Conservation (phyloP, 2,888 invertebrate species). For the Eupithecia abbreviata region DNA sequence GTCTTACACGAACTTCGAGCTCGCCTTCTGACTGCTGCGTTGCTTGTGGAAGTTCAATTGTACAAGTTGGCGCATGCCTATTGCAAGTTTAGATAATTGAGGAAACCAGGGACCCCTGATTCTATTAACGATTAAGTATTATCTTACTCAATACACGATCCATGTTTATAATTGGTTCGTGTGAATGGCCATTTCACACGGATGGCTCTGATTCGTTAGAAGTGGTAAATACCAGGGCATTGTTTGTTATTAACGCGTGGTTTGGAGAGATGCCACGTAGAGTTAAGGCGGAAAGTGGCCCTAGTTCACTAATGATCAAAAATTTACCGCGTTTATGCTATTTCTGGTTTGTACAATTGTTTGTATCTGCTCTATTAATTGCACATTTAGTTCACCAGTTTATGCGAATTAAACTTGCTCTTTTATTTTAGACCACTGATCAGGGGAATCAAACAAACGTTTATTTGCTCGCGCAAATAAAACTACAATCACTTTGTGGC, state of each 20-base stretch:
- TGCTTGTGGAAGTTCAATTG: slow-evolving; percentile 34
- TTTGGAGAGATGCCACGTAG: background rate
- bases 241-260: background rate
- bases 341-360: too few relatives aligned
- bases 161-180: slow-evolving; percentile 29
- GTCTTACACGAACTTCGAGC: slow-evolving; percentile 25
- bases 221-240: slow-evolving; percentile 3
- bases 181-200: slow-evolving; percentile 23
- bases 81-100: slow-evolving; percentile 46
- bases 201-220: slow-evolving; percentile 12
- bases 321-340: background rate
- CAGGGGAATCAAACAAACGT: slow-evolving; percentile 18
- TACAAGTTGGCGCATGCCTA: slow-evolving; percentile 48
- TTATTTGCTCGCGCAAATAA: slow-evolving; percentile 12
- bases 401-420: background rate
- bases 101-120: slow-evolving; percentile 51
- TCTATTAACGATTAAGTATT: slow-evolving; percentile 49
- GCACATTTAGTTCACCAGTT: background rate
- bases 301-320: background rate
- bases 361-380: background rate
- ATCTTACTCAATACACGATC: slow-evolving; percentile 32
- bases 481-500: slow-evolving; percentile 15
- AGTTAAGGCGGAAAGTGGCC: background rate
- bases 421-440: background rate
- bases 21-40: slow-evolving; percentile 31